Evolutionary conservation across 2,888 invertebrate species (phyloP).

Genomic region (Himalopsyche tibetana): DNA sequence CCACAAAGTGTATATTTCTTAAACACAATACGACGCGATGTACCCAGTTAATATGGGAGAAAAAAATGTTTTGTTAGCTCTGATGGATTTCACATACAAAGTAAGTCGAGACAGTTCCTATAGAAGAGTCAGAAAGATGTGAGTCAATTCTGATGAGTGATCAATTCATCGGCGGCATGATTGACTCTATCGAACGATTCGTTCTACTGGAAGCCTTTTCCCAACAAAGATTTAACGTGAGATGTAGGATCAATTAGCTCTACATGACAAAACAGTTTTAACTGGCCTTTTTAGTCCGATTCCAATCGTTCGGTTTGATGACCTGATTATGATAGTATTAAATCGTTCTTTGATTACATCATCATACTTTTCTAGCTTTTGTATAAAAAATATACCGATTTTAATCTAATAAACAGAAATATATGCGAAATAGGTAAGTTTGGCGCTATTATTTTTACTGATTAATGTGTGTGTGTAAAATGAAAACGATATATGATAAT

Average conservation of each 20-base stretch:
- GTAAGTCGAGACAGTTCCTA: conserved; percentile 22
- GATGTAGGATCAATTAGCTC: conserved; percentile 36
- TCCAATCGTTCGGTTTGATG: background rate
- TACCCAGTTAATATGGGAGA: background rate
- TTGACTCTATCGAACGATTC: conserved; percentile 31
- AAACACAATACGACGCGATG: background rate
- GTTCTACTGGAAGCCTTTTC: conserved; percentile 21
- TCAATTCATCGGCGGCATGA: conserved; percentile 35
- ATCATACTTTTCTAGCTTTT: background rate
- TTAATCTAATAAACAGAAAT: too few relatives aligned
- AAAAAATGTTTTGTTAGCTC: conserved; percentile 23
- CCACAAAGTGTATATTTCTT: background rate
- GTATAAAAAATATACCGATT: background rate
- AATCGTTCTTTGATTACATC: background rate
- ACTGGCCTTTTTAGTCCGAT: conserved; percentile 23
- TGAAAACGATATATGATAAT: too few relatives aligned
- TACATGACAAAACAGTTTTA: conserved; percentile 43
- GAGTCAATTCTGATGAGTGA: conserved; percentile 40
- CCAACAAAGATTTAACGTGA: conserved; percentile 16
- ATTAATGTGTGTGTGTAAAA: too few relatives aligned
- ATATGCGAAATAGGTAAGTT: too few relatives aligned
- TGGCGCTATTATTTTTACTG: too few relatives aligned
- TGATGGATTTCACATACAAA: conserved; percentile 1
- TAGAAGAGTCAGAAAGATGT: background rate
- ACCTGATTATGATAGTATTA: conserved; percentile 11